These are phyloP conservation scores for Lithobates sylvaticus DNA, from an alignment of 2,797 vertebrate species.

Conservation along the genomic window DNA sequence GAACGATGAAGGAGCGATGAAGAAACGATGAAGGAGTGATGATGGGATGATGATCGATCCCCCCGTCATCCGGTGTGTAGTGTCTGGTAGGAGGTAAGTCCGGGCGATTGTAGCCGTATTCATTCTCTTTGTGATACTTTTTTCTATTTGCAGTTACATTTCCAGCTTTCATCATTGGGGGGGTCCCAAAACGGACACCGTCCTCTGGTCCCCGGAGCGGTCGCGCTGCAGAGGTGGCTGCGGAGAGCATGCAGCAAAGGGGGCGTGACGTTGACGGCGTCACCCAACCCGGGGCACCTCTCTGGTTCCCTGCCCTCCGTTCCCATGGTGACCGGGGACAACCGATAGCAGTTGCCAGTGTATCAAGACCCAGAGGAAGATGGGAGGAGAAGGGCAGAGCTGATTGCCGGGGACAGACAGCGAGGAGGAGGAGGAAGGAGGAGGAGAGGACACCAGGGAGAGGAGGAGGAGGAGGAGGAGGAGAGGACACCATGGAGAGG, in stretches of 20 bases:
- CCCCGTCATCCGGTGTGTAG: too few species aligned
- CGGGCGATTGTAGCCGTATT: too few species aligned
- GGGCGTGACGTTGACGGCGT: conserved; percentile 3
- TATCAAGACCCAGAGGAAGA: conserved; percentile 7
- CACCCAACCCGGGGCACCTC: conserved; percentile 6
- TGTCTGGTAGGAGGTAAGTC: too few species aligned
- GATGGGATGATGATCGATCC: too few species aligned
- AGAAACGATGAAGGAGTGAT: too few species aligned
- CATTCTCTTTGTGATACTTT: too few species aligned
- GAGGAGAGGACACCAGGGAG: conserved; percentile 35
- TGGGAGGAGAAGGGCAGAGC: conserved; percentile 5
- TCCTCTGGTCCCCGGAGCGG: too few species aligned
- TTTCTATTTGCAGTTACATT: too few species aligned
- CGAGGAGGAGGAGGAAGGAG: not conserved
- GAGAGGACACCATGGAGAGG: not conserved
- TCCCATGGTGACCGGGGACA: conserved; percentile 34
- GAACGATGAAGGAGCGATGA: too few species aligned
- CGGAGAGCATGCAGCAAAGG: conserved; percentile 5
- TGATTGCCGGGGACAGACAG: conserved; percentile 8
- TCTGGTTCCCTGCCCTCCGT: conserved; percentile 16
- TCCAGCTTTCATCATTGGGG: too few species aligned
- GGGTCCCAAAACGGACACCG: too few species aligned
- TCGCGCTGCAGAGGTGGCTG: not conserved
- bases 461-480: not conserved
- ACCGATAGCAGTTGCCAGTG: not conserved